phyloP scores from a whole-genome alignment of 2,113 vertebrate species.

The Thalassarche chlororhynchos region DNA sequence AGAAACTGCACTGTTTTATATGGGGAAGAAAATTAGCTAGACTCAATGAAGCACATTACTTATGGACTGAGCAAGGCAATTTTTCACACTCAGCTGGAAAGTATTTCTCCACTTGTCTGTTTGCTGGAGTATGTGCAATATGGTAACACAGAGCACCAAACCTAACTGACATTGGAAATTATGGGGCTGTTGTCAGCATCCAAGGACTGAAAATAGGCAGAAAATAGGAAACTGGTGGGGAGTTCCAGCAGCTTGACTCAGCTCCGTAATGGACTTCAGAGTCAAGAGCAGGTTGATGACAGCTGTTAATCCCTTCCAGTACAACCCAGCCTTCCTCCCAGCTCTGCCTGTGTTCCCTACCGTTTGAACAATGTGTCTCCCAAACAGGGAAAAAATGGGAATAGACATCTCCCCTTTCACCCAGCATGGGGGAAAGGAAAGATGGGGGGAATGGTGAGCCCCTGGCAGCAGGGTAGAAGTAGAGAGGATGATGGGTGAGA shows the following conservation, averaged over 20 bases:
- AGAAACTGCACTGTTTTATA: conserved; percentile 25
- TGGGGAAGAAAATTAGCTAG: conserved; percentile 29
- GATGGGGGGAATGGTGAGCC: not conserved
- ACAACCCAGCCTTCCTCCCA: not conserved
- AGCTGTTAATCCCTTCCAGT: conserved; percentile 1
- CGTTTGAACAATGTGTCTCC: not conserved
- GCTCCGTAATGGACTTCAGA: not conserved
- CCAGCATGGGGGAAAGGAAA: not conserved
- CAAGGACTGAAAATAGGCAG: conserved; percentile 21
- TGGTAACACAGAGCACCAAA: not conserved
- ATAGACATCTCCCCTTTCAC: not conserved
- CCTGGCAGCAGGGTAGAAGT: not conserved
- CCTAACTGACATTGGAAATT: not conserved
- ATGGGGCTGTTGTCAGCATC: conserved; percentile 7
- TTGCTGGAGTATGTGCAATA: not conserved
- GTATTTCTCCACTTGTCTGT: conserved; percentile 36
- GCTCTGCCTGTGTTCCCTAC: not conserved
- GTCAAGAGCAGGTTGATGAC: conserved; percentile 30
- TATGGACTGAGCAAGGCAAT: not conserved
- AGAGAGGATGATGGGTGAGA: not conserved
- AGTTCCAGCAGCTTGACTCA: not conserved
- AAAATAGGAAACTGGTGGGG: conserved; percentile 17
- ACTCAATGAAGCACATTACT: not conserved
- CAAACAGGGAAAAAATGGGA: not conserved
- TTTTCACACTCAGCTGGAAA: conserved; percentile 49